A percentile compares a stretch with the other conserved stretches of the same genome.
Evolutionary conservation across 2,113 vertebrate species (phyloP).

Genomic region (Muntiacus reevesi): DNA sequence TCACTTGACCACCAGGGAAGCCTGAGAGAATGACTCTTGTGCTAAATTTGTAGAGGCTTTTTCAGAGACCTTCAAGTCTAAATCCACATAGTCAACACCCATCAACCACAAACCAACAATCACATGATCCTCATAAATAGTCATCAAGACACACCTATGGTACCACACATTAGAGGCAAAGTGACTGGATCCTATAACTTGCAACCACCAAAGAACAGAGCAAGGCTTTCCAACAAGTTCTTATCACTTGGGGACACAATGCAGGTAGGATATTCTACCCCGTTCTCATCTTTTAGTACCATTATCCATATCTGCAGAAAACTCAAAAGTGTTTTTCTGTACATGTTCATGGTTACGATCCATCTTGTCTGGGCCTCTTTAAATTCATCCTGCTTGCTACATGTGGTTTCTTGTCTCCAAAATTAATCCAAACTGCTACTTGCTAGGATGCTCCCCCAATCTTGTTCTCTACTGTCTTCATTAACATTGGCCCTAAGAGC

Average conservation of each 20-base stretch:
- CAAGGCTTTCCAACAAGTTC: not conserved
- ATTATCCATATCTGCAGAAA: not conserved
- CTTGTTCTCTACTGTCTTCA: not conserved
- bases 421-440: not conserved
- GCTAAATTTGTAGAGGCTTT: not conserved
- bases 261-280: not conserved
- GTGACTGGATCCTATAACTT: not conserved
- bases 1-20: not conserved
- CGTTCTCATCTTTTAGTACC: not conserved
- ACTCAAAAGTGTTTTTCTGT: not conserved
- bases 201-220: not conserved
- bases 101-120: not conserved
- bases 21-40: not conserved
- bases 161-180: not conserved
- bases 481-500: not conserved
- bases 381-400: not conserved
- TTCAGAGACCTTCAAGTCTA: not conserved
- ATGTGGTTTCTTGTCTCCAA: not conserved
- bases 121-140: not conserved
- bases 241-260: not conserved
- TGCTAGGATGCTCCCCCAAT: not conserved
- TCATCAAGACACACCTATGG: not conserved
- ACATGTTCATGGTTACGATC: not conserved
- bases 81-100: not conserved
- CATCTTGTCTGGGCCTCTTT: not conserved